A percentile compares a stretch with the other conserved stretches of the same genome.
Evolutionary conservation across 2,113 vertebrate species (phyloP).

Genomic region (Physeter macrocephalus): DNA sequence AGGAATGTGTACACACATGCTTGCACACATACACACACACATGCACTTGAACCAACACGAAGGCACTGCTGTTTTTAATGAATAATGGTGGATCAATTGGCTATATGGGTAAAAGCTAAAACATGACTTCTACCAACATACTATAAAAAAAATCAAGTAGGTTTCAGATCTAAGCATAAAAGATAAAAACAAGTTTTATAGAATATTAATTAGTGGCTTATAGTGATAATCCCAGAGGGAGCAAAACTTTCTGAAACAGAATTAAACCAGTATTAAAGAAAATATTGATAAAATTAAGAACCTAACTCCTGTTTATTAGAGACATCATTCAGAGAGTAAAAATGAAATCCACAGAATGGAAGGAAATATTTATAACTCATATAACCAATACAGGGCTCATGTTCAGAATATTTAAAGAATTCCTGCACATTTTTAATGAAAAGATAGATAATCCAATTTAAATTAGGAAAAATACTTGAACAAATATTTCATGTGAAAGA

Average conservation of each 20-base stretch:
- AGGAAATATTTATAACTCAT: neutral
- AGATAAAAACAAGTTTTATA: neutral
- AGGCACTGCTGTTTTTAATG: neutral
- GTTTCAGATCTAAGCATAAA: neutral
- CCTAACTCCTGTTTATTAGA: neutral
- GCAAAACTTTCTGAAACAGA: neutral
- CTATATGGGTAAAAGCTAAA: neutral
- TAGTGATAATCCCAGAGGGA: neutral
- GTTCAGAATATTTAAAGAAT: neutral
- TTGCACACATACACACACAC: neutral
- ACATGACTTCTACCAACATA: neutral
- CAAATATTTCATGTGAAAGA: too few relatives aligned
- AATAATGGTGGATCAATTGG: neutral
- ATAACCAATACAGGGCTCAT: neutral
- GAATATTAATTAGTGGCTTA: neutral
- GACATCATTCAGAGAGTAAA: neutral
- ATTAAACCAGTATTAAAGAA: neutral
- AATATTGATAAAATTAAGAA: neutral
- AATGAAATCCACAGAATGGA: neutral
- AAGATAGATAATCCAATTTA: neutral
- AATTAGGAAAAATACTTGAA: neutral
- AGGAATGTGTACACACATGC: neutral
- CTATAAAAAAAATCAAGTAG: neutral
- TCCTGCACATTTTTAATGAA: neutral
- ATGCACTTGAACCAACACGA: neutral